phyloP scores from a whole-genome alignment of 2,888 invertebrate genomes.

The Habroteleia sp. region DNA sequence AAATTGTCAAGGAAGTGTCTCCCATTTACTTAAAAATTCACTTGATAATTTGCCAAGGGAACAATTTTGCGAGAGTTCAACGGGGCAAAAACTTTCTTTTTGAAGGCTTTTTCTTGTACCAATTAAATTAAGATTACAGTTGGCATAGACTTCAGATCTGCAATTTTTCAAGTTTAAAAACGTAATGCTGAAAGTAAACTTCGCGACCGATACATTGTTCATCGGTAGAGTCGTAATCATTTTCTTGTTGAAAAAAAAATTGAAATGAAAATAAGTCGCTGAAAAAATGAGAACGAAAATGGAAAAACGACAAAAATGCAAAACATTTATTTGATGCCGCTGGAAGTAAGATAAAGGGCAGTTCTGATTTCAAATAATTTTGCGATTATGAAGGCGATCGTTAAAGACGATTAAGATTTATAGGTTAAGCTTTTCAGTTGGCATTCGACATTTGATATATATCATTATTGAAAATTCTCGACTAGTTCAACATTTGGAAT shows the following conservation, averaged over 20 bases:
- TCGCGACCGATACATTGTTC: no score
- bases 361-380: slow-evolving; percentile 56
- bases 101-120: slow-evolving; percentile 25
- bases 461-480: slow-evolving; percentile 65
- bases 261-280: neutral
- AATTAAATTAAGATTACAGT: slow-evolving; percentile 34
- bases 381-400: slow-evolving; percentile 48
- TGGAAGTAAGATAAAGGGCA: slow-evolving; percentile 32
- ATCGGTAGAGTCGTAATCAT: no score
- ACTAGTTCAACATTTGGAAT: slow-evolving; percentile 60
- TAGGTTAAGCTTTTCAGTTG: slow-evolving; percentile 59
- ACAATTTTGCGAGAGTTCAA: slow-evolving; percentile 11
- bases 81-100: slow-evolving; percentile 21
- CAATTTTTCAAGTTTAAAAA: neutral
- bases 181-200: no score
- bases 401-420: slow-evolving; percentile 57
- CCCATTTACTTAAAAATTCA: slow-evolving; percentile 20
- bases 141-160: neutral
- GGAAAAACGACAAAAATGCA: slow-evolving; percentile 21
- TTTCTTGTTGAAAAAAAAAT: neutral
- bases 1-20: slow-evolving; percentile 4
- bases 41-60: slow-evolving; percentile 23
- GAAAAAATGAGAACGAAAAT: neutral
- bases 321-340: slow-evolving; percentile 44
- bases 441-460: slow-evolving; percentile 64